These are phyloP conservation scores for Anneissia japonica DNA, from an alignment of 35 echinoderm and acorn worm species.

Conservation along the genomic window DNA sequence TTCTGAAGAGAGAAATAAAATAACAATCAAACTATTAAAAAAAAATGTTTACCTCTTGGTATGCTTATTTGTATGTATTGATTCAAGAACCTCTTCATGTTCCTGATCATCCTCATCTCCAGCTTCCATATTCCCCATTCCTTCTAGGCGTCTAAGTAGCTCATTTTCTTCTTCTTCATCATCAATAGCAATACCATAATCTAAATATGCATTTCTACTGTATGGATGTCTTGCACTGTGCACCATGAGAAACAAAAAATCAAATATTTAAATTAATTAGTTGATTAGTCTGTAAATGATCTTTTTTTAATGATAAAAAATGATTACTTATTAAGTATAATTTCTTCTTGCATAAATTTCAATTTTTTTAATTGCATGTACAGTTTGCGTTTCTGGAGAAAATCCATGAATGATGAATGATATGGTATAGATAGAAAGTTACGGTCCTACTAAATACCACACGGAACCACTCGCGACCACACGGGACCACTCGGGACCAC, in stretches of 20 bases:
- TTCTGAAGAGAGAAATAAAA: not conserved
- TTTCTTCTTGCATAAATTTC: too few species aligned
- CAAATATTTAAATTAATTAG: too few species aligned
- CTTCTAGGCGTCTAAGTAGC: not conserved
- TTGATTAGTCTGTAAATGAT: too few species aligned
- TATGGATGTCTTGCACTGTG: not conserved
- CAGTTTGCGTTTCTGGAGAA: too few species aligned
- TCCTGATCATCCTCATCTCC: constrained; percentile 50
- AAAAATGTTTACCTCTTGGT: not conserved
- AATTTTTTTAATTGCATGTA: too few species aligned
- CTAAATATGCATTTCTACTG: not conserved
- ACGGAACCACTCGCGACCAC: too few species aligned
- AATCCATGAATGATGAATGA: too few species aligned
- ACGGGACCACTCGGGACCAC: too few species aligned
- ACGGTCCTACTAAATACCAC: too few species aligned
- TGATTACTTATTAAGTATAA: too few species aligned
- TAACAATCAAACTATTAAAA: not conserved
- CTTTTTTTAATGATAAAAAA: too few species aligned
- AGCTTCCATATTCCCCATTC: not conserved
- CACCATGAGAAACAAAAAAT: not conserved
- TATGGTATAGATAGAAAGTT: too few species aligned
- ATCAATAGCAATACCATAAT: not conserved
- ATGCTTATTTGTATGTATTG: not conserved
- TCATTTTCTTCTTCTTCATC: not conserved
- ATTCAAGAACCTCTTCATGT: constrained; percentile 23